Evolutionary conservation across 2,113 vertebrate species (phyloP), one percentile per base, ranked within the genome.

Genomic region (Phodopus roborovskii): DNA sequence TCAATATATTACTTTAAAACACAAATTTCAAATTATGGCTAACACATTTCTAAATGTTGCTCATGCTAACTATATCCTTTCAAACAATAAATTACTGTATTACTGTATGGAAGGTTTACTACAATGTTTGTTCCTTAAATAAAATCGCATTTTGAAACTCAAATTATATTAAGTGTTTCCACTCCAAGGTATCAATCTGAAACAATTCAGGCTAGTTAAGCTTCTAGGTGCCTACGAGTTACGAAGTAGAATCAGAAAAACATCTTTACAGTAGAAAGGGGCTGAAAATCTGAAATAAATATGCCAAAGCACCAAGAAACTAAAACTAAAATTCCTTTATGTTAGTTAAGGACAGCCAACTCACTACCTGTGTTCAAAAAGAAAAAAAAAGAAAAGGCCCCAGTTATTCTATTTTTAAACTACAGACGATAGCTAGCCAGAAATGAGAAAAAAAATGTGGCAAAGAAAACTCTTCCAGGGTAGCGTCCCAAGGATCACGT

Each of bases 381-480:
- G 45, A 45, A 45, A 75, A 75, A 75, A 75, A 75, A 26, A 45
- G 26, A 75, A 77, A 53, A 36, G 22, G 20, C 53, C n/a, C 36
- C 53, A 60, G 39, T 64, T 83, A 84, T 28, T 84, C 39, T 6
- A n/a, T 56, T 95, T 96, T 88, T 79, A 77, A 74, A 90, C 83
- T 70, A 50, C 92, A 83, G 3, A 77, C 78, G 30, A 53, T 58
- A 81, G 39, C 74, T 79, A n/a, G 90, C 74, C 94, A 70, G 90
- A 7, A 81, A 96, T 94, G 96, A 92, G 97, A 78, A 16, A 94
- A 16, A 94, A 92, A 86, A 88, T 28, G 90, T 94, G 68, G 74
- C 92, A 92, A 90, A 66, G 73, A 90, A 97, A 97, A 97, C 95
- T 96, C 95, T 97, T 97, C 95, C 91, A 88, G 92, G 91, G 70